Evolutionary conservation across 2,888 invertebrate species (phyloP).

Genomic region (Nycteola revayana): DNA sequence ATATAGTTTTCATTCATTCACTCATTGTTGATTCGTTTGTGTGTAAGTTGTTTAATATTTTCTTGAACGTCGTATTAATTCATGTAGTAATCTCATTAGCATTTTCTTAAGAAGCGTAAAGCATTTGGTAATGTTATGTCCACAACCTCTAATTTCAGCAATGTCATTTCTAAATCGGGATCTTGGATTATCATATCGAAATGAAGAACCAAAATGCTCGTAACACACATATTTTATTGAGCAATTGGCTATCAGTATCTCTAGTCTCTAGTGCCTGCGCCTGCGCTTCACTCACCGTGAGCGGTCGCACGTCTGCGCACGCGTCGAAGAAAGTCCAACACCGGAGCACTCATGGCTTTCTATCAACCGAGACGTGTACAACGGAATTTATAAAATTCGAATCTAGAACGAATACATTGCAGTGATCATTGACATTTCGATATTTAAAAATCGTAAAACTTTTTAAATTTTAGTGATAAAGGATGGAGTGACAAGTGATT

Average conservation of each 20-base stretch:
- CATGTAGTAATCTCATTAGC: no score
- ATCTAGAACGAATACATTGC: constrained; percentile 23
- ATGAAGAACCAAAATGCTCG: constrained; percentile 23
- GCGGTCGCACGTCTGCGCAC: constrained; percentile 62
- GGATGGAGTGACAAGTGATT: constrained; percentile 45
- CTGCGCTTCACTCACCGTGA: constrained; percentile 57
- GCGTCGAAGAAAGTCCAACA: constrained; percentile 61
- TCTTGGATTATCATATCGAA: constrained; percentile 1
- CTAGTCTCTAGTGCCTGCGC: constrained; percentile 37
- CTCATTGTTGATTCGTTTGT: no score
- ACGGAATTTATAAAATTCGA: constrained; percentile 34
- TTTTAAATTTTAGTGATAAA: constrained; percentile 20
- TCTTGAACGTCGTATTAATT: no score
- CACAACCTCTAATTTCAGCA: no score
- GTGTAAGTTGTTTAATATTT: no score
- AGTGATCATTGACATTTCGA: constrained; percentile 7
- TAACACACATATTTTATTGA: constrained; percentile 32
- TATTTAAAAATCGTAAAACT: constrained; percentile 4
- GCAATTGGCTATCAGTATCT: constrained; percentile 39
- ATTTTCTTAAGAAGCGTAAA: no score
- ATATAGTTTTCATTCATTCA: no score
- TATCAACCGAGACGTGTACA: constrained; percentile 53
- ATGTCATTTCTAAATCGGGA: no score
- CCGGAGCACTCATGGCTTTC: constrained; percentile 65
- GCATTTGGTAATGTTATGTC: no score